Base-by-base conservation (phyloP, 2,797 vertebrate genomes). In the Fundulus diaphanus region DNA sequence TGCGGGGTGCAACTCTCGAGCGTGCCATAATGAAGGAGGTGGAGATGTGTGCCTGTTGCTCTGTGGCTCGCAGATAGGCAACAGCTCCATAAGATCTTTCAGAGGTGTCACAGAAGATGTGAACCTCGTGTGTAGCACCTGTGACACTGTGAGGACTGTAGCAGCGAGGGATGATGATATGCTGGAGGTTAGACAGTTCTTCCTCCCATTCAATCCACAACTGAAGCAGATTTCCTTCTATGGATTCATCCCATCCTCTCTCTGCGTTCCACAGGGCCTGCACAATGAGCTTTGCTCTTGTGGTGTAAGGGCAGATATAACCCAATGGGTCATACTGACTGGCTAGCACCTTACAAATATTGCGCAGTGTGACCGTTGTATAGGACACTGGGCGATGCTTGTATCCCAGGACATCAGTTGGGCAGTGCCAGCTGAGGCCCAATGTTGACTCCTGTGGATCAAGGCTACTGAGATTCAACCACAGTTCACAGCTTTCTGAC, bases 181-280 rank as follows among this genome's bases (percentile, higher is more conserved):
- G 48, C 5, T 52, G 31, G 46, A 70, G 33, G 8, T 35, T 4
- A 24, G 48, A 33, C 11, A 68, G 29, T 49, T 70, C 67, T 22
- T 33, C 11, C 11, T 51, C 48, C 68, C 68, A 70, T 37, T 52
- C 31, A 0, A 70, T 9, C 68, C 48, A 70, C 4, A 22, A 52
- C 68, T 52, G 48, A 52, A 52, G 31, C 48, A 70, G 31, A 12
- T 52, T 52, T 35, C 68, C 68, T 52, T 70, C 48, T 13, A 70
- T 52, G 48, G 48, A 48, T 22, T 52, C 68, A 37, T 69, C 68
- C 48, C 68, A 51, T 35, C 48, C 67, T 35, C 68, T 70, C 48
- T 37, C 20, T 37, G 31, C 52, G 42, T 5, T 69, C 68, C 65
- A 67, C n/a, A 67, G 24, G 24, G 65, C 24, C 40, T 67, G 61